Percentiles rank a stretch among this genome's conserved stretches.
These are phyloP conservation scores for Machaerirhynchus nigripectus DNA, from an alignment of 2,113 vertebrate species.

Conservation along the genomic window DNA sequence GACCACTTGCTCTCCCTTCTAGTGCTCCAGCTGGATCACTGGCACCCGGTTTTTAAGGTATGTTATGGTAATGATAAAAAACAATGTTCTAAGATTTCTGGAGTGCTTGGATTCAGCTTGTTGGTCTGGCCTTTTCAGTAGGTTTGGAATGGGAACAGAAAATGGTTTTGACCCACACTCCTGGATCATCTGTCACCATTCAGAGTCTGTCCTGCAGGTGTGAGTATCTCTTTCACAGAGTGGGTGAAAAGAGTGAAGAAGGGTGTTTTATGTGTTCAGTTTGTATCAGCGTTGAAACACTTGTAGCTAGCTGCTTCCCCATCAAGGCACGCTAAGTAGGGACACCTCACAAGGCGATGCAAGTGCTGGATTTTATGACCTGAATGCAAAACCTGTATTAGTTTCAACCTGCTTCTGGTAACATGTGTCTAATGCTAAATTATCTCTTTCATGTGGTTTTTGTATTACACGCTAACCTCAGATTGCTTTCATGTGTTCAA, in stretches of 20 bases:
- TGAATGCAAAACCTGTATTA: constrained; percentile 18
- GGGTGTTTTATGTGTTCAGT: not conserved
- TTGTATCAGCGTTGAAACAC: not conserved
- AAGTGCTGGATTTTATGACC: constrained; percentile 20
- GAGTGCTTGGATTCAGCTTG: not conserved
- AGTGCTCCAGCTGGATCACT: not conserved
- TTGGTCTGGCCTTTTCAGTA: not conserved
- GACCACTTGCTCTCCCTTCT: not conserved
- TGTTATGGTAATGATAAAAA: not conserved
- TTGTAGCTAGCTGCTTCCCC: not conserved
- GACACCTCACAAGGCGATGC: not conserved
- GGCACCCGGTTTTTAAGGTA: not conserved
- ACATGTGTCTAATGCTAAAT: constrained; percentile 34
- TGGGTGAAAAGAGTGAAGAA: not conserved
- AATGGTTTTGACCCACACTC: not conserved
- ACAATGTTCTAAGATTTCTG: not conserved
- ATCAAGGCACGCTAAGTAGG: not conserved
- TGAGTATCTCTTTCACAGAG: not conserved
- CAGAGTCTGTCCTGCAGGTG: not conserved
- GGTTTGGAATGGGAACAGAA: not conserved
- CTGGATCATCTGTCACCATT: not conserved
- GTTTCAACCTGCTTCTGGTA: constrained; percentile 50
- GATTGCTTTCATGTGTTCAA: constrained; percentile 37
- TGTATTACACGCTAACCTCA: not conserved
- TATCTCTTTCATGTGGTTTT: constrained; percentile 51